Conservation (phyloP, 2,797 vertebrate genomes). For the Sebastes minor region DNA sequence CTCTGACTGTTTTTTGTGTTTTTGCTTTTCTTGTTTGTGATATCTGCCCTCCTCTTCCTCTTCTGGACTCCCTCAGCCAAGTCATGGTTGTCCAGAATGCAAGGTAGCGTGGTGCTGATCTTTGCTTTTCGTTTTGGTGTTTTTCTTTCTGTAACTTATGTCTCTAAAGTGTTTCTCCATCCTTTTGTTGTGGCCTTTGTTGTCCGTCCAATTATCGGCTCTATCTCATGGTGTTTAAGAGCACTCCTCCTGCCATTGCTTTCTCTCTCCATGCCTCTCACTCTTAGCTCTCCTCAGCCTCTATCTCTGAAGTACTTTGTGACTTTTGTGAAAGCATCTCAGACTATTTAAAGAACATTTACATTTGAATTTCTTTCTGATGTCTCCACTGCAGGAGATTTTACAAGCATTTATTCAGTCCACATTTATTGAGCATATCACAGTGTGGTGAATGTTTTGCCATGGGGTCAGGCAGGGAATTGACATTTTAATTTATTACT, state of each 20-base stretch:
- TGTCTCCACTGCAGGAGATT: constrained; percentile 17
- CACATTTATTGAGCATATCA: constrained; percentile 30
- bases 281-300: constrained; percentile 35
- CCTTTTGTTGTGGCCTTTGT: constrained; percentile 73
- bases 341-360: background rate
- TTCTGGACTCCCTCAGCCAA: constrained; percentile 94
- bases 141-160: constrained; percentile 46
- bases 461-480: constrained; percentile 1
- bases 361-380: constrained; percentile 25
- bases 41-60: constrained; percentile 85
- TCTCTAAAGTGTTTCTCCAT: constrained; percentile 61
- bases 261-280: constrained; percentile 56
- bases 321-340: constrained; percentile 35
- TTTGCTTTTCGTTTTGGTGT: constrained; percentile 75
- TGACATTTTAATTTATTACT: background rate
- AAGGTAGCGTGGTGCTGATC: constrained; percentile 92
- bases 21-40: constrained; percentile 84
- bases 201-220: constrained; percentile 60
- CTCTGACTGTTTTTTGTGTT: constrained; percentile 80
- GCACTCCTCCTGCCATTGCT: constrained; percentile 41
- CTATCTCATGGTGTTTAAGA: constrained; percentile 52
- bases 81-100: constrained; percentile 99
- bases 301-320: constrained; percentile 35
- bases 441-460: constrained; percentile 50
- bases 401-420: constrained; percentile 48